Conservation (phyloP, 2,113 vertebrate species). For the Ginglymostoma cirratum region DNA sequence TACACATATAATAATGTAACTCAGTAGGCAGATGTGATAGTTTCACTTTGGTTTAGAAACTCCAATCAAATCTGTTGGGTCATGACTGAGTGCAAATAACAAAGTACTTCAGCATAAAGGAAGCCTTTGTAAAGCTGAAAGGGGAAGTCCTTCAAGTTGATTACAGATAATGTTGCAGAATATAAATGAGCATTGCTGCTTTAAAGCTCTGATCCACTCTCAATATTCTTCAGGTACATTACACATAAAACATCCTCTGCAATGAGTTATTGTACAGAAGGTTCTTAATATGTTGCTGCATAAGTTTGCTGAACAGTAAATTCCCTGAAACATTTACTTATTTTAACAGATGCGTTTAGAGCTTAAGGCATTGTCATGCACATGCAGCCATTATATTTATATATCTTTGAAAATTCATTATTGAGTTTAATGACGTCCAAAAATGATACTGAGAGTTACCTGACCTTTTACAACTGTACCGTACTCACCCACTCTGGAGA, state of each 20-base stretch:
- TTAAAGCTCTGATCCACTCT: neutral
- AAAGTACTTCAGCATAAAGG: constrained; percentile 4
- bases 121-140: neutral
- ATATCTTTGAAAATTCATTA: too few relatives aligned
- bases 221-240: neutral
- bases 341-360: neutral
- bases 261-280: neutral
- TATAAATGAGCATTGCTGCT: constrained; percentile 8
- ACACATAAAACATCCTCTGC: neutral
- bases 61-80: constrained; percentile 12
- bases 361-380: too few relatives aligned
- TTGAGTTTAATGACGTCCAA: too few relatives aligned
- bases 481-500: too few relatives aligned
- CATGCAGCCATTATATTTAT: too few relatives aligned
- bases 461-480: too few relatives aligned
- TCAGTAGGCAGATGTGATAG: neutral
- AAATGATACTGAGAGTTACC: too few relatives aligned
- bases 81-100: neutral
- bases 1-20: neutral
- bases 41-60: neutral
- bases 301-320: neutral
- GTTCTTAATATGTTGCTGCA: neutral
- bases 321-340: constrained; percentile 12
- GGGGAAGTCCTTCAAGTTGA: neutral
- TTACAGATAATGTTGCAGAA: constrained; percentile 18